Conservation (phyloP, 2,113 vertebrate species). For the Entelurus aequoreus region DNA sequence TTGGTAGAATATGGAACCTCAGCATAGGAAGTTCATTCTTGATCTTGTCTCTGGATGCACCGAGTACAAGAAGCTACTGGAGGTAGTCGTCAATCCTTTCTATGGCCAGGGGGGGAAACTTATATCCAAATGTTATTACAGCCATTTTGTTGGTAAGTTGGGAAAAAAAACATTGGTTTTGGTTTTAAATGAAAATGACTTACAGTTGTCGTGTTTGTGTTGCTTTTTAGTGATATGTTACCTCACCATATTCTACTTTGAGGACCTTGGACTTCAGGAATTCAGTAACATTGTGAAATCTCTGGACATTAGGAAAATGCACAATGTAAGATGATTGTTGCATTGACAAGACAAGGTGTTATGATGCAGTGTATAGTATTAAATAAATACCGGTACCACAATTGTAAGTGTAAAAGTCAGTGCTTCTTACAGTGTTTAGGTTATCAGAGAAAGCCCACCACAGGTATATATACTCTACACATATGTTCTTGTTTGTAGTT, state of each 20-base stretch:
- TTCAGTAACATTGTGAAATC: constrained; percentile 80
- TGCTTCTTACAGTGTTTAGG: no score
- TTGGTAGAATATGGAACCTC: constrained; percentile 49
- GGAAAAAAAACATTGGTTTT: neutral
- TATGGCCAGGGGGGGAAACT: constrained; percentile 68
- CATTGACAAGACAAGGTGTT: neutral
- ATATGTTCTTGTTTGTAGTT: constrained; percentile 72
- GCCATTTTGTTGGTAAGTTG: constrained; percentile 77
- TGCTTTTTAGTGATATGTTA: constrained; percentile 82
- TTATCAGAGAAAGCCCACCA: no score
- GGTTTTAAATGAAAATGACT: neutral
- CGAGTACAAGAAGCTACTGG: constrained; percentile 75
- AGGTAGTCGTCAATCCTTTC: constrained; percentile 79
- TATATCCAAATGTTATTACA: constrained; percentile 68
- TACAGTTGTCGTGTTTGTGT: neutral
- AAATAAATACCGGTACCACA: no score
- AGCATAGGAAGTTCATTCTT: constrained; percentile 71
- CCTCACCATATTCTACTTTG: constrained; percentile 79
- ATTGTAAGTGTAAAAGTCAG: no score
- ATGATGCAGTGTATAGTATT: neutral
- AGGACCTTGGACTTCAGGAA: constrained; percentile 76
- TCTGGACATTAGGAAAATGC: constrained; percentile 75
- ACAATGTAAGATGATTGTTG: constrained; percentile 68
- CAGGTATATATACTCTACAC: no score
- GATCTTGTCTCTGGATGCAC: constrained; percentile 80